phyloP scores from a whole-genome alignment of 2,888 invertebrate species.

The Nomada goodeniana region DNA sequence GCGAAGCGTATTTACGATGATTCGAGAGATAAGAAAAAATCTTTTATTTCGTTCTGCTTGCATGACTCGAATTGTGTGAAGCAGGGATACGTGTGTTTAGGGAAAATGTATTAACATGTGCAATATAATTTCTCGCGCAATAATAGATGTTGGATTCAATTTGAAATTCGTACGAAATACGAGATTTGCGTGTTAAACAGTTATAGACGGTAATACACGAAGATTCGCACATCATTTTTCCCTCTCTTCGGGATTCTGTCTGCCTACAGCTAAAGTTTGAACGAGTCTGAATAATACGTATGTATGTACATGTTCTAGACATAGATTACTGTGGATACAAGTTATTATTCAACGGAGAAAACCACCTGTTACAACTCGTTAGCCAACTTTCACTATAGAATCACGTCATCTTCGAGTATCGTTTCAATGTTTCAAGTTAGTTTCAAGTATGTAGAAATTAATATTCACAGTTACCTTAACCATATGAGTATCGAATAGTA shows the following conservation, averaged over 20 bases:
- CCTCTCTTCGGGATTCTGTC: neutral
- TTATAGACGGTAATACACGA: neutral
- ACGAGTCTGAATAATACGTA: conserved; percentile 3
- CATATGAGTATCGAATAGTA: neutral
- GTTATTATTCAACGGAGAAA: conserved; percentile 41
- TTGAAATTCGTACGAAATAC: neutral
- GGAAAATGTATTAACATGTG: no score
- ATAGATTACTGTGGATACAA: neutral
- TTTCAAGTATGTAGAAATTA: neutral
- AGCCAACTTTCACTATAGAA: conserved; percentile 12
- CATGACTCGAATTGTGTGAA: no score
- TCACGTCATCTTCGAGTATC: neutral
- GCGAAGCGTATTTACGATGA: no score
- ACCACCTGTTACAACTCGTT: conserved; percentile 70
- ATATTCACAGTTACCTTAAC: neutral
- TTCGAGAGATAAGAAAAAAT: no score
- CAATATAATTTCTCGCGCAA: neutral
- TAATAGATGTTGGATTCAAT: neutral
- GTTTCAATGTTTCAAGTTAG: neutral
- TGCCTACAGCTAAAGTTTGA: conserved; percentile 11
- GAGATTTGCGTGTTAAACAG: neutral
- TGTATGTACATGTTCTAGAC: neutral
- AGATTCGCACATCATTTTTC: neutral
- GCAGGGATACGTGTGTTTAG: no score
- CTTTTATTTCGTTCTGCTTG: no score